Conservation (phyloP, 2,797 vertebrate species). For the Danio kyathit region DNA sequence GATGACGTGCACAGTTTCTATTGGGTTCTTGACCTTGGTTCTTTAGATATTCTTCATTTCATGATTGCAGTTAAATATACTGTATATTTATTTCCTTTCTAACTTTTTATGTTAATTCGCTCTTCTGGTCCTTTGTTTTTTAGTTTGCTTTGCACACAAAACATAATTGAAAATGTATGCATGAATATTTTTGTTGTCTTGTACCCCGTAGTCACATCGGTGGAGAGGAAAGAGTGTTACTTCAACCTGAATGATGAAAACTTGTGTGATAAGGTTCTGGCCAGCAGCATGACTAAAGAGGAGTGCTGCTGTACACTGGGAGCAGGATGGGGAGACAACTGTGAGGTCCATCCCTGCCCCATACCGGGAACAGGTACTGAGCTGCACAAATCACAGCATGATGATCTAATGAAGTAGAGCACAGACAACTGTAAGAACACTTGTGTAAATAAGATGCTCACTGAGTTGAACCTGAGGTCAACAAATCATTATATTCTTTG, state of each 20-base stretch:
- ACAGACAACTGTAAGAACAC: not conserved
- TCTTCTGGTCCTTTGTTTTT: not conserved
- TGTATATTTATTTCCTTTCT: not conserved
- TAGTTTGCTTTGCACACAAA: not conserved
- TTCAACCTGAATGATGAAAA: conserved; percentile 92
- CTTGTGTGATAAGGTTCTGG: conserved; percentile 95
- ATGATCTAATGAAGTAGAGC: not conserved
- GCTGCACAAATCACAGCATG: not conserved
- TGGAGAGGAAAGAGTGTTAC: conserved; percentile 95
- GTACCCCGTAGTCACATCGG: conserved; percentile 56
- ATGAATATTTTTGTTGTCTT: conserved; percentile 16
- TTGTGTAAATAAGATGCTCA: not conserved
- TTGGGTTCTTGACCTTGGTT: not conserved
- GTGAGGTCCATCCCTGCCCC: conserved; percentile 95
- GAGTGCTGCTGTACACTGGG: conserved; percentile 98
- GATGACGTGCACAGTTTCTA: not conserved
- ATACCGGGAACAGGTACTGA: conserved; percentile 87
- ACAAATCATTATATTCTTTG: not conserved
- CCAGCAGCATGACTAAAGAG: conserved; percentile 90
- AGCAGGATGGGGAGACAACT: conserved; percentile 97
- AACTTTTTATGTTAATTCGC: no score
- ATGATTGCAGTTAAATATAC: not conserved
- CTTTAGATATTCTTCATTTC: conserved; percentile 1
- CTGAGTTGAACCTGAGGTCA: not conserved
- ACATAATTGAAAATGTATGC: not conserved